Evolutionary conservation across 2,888 invertebrate species (phyloP), one percentile per base, ranked within the genome.

Genomic region (Ferrisia virgata): DNA sequence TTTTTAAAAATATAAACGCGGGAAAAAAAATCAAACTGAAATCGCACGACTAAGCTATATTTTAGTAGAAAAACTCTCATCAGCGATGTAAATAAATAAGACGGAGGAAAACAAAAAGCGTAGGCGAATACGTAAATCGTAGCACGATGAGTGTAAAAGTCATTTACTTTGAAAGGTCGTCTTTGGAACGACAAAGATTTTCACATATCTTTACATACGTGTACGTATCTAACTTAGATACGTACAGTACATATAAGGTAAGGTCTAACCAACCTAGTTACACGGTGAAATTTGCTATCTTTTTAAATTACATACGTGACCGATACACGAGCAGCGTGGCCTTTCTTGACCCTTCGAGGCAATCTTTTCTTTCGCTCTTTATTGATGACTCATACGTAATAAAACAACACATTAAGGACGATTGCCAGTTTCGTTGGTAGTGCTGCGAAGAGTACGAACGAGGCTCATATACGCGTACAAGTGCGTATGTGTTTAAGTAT

Each of bases 301-400:
- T 47, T 18, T 47, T 47, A 47, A 64, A 64, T 64, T 64, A 64
- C 25, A 22, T 64, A 64, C 58, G 58, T 64, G 58, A 64, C 58
- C 58, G 58, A 4, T 53, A 18, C 22, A 18, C n/a, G 18, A 4
- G 47, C 47, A n/a, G 47, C 47, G 9, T 47, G 47, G 2, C 58
- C 13, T 25, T 64, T 64, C 25, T 64, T 64, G 58, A 64, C 58
- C 58, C 28, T 64, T 47, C 18, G 6, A 47, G 25, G 58, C 5
- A 40, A 64, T 64, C 58, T 64, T 64, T 53, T 53, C 47, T 9
- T 28, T 64, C 28, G 58, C 58, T 25, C 11, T 47, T 64, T 64
- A 64, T 64, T 64, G 58, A 64, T 64, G 58, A 64, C 58, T 64
- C 58, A 28, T 64, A 64, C 58, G 58, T 64, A 64, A 64, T 64